These are phyloP conservation scores for Bolinopsis microptera DNA, from an alignment of 37 sponge, comb jelly and placozoan genomes.

Conservation along the genomic window DNA sequence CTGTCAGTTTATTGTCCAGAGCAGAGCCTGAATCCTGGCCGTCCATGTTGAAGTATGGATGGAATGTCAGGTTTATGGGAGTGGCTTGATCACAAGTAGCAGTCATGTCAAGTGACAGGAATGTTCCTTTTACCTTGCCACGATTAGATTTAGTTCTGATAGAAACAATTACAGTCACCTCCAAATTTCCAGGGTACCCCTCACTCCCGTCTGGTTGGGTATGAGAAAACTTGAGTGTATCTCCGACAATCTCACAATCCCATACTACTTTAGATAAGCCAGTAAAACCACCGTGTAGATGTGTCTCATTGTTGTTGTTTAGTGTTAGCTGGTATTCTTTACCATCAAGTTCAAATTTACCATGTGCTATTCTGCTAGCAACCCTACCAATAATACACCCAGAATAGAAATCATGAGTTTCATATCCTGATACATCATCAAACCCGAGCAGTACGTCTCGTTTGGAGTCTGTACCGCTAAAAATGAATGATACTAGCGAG, in stretches of 20 bases:
- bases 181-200: constrained; percentile 87
- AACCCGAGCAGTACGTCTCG: constrained; percentile 62
- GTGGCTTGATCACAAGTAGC: constrained; percentile 76
- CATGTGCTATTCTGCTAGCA: constrained; percentile 81
- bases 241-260: constrained; percentile 32
- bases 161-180: constrained; percentile 68
- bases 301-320: constrained; percentile 75
- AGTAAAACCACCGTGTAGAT: constrained; percentile 83
- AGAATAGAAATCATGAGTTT: constrained; percentile 68
- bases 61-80: constrained; percentile 85
- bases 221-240: constrained; percentile 68
- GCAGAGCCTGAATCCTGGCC: constrained; percentile 68
- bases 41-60: constrained; percentile 92
- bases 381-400: constrained; percentile 90
- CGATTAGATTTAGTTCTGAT: not conserved
- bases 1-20: constrained; percentile 64
- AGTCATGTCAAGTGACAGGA: constrained; percentile 74
- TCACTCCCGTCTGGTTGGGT: constrained; percentile 80
- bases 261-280: constrained; percentile 83
- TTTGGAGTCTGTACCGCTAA: not conserved
- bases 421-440: constrained; percentile 65
- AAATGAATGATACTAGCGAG: constrained; percentile 54
- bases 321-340: constrained; percentile 71
- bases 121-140: constrained; percentile 61
- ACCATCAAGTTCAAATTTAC: constrained; percentile 78